phyloP scores from a whole-genome alignment of 2,888 invertebrate species.

The Galerucella nymphaeae region DNA sequence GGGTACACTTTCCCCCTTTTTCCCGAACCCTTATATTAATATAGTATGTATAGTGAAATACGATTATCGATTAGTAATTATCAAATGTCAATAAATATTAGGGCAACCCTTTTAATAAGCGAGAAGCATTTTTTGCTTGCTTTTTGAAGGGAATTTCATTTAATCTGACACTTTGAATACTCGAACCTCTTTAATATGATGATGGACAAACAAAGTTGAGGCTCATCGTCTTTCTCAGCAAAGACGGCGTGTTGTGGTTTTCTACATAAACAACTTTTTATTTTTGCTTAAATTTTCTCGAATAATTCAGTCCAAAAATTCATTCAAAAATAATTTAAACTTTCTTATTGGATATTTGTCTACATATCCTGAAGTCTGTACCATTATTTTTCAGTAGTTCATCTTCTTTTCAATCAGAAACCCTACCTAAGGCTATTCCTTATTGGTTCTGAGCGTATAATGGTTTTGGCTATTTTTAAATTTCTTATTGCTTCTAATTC shows the following conservation, averaged over 20 bases:
- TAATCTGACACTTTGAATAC: slow-evolving; percentile 18
- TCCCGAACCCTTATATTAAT: not conserved
- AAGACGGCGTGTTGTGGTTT: too few species aligned
- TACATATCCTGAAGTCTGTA: too few species aligned
- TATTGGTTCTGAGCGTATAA: too few species aligned
- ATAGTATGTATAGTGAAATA: slow-evolving; percentile 27
- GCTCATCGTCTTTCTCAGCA: not conserved
- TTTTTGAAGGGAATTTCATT: slow-evolving; percentile 11
- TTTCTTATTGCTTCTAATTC: too few species aligned
- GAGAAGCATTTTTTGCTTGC: slow-evolving; percentile 35
- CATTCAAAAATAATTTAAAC: too few species aligned
- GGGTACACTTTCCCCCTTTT: slow-evolving; percentile 10
- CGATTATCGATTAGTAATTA: slow-evolving; percentile 47
- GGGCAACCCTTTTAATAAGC: slow-evolving; percentile 33
- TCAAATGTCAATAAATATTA: slow-evolving; percentile 48
- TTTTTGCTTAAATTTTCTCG: not conserved
- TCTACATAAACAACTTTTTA: not conserved
- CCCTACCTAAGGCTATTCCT: too few species aligned
- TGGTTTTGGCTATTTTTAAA: too few species aligned
- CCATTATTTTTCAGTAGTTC: too few species aligned
- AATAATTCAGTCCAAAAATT: too few species aligned
- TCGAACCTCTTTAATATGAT: slow-evolving; percentile 1
- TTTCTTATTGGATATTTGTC: too few species aligned
- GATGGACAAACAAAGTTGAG: not conserved
- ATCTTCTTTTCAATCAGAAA: too few species aligned